Evolutionary conservation across 2,113 vertebrate species (phyloP), one percentile per base, ranked within the genome.

Genomic region (Cisticola juncidis): DNA sequence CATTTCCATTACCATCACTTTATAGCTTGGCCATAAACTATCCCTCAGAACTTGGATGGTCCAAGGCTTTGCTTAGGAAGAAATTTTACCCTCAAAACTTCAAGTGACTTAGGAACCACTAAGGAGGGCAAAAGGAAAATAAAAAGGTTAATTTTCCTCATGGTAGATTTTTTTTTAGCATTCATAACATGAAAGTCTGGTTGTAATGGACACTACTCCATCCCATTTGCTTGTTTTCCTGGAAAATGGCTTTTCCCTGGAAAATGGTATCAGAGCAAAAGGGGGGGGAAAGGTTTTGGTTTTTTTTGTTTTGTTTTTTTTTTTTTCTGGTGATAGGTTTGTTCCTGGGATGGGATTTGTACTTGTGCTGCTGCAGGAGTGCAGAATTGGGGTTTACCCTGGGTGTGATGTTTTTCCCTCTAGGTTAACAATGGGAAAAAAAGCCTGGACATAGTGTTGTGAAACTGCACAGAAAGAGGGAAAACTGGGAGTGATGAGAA

Each of bases 1-100:
- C 62, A 23, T 64, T 94, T 88, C 94, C 83, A 70, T 88, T 57
- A 68, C 71, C 45, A 69, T 31, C 58, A 10, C 71, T 91, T 82
- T n/a, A 82, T 26, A 80, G 76, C 71, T 48, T 2, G 0, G 47
- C 51, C 80, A 38, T 56, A 86, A 89, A 74, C 31, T n/a, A 20
- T 44, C 35, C n/a, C 44, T 92, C 60, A 40, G 35, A 83, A 40
- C 5, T 11, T 16, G 11, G 26, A 29, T 14, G 26, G 28, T 16
- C 69, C 33, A 29, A 61, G 13, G 45, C 58, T 64, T 80, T 28
- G 36, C 71, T 77, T 19, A 21, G 54, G 35, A 73, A 40, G 31
- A 65, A 25, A 14, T 17, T 44, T 58, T 69, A 6, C 6, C 25
- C 23, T 31, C 28, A 13, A 56, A 47, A 38, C n/a, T 76, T 56